These are phyloP conservation scores for Camelus dromedarius DNA, from an alignment of 2,113 vertebrate species.

Conservation along the genomic window DNA sequence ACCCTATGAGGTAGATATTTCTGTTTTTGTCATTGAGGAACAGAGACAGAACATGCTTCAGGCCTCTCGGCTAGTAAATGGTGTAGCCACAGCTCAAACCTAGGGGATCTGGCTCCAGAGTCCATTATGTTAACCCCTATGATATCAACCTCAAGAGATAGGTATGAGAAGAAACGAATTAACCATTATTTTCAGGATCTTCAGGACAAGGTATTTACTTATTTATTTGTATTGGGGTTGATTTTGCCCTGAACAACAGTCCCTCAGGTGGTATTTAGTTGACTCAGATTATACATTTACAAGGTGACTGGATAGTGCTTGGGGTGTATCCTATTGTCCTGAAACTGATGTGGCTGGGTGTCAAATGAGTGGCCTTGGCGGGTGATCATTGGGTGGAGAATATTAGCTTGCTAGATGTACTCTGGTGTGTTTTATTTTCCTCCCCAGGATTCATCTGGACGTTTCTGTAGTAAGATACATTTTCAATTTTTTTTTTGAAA, in stretches of 20 bases:
- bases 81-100: neutral
- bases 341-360: neutral
- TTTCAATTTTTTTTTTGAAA: conserved; percentile 43
- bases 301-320: neutral
- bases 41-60: neutral
- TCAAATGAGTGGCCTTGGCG: conserved; percentile 1
- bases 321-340: neutral
- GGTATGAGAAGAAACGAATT: neutral
- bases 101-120: neutral
- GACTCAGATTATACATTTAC: neutral
- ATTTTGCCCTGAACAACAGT: neutral
- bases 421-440: neutral
- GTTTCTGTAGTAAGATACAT: neutral
- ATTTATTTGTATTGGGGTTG: neutral
- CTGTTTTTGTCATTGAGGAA: conserved; percentile 28
- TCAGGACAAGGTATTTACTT: neutral
- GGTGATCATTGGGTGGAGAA: neutral
- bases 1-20: neutral
- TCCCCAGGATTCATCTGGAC: neutral
- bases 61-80: neutral
- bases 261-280: neutral
- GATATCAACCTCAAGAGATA: neutral
- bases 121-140: neutral
- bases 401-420: neutral
- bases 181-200: neutral